Conservation (phyloP, 1,140 invertebrate genomes). For the Drosophila kohkoa region DNA sequence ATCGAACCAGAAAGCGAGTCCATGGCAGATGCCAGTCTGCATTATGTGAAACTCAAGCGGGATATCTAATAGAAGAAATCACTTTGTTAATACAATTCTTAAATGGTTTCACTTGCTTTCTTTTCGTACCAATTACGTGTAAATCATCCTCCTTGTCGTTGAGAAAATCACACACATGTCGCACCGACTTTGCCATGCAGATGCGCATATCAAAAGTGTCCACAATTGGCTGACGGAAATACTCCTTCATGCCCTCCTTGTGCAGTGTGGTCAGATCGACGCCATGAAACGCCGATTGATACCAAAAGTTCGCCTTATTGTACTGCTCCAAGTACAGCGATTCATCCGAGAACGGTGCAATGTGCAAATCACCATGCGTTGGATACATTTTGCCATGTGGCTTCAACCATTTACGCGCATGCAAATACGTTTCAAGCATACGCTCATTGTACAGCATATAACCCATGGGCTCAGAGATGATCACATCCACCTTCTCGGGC, state of each 20-base stretch:
- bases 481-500: constrained; percentile 97
- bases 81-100: neutral
- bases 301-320: constrained; percentile 99
- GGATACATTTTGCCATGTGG: constrained; percentile 98
- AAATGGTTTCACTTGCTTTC: neutral
- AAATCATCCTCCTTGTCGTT: constrained; percentile 97
- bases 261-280: constrained; percentile 96
- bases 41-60: constrained; percentile 97
- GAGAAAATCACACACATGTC: constrained; percentile 98
- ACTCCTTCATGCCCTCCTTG: constrained; percentile 97
- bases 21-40: constrained; percentile 98
- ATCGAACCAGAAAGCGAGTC: constrained; percentile 99
- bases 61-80: constrained; percentile 88
- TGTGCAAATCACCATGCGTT: constrained; percentile 97
- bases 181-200: constrained; percentile 97
- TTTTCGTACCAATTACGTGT: constrained; percentile 92
- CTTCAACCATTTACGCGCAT: constrained; percentile 99
- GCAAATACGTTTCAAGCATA: constrained; percentile 99
- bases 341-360: constrained; percentile 99
- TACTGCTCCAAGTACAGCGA: constrained; percentile 99
- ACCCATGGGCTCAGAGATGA: constrained; percentile 99
- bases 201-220: constrained; percentile 99
- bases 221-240: constrained; percentile 99
- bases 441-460: constrained; percentile 99
- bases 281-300: constrained; percentile 99